These are phyloP conservation scores for Brachystomella parvula DNA, from an alignment of 1,140 invertebrate genomes.

Conservation along the genomic window DNA sequence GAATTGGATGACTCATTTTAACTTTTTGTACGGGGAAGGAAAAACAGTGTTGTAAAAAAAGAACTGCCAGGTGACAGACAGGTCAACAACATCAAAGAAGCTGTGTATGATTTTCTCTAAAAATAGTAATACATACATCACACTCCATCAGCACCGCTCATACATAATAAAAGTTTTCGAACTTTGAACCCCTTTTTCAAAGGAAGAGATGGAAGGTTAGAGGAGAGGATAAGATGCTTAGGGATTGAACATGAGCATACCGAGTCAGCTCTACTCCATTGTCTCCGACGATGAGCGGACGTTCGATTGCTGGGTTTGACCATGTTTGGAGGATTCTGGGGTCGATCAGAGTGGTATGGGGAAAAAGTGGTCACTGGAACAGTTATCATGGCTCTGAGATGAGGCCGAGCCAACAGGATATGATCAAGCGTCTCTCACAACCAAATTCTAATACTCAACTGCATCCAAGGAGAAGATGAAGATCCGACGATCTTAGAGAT, in stretches of 20 bases:
- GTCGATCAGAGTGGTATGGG: not conserved
- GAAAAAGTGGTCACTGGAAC: conserved; percentile 3
- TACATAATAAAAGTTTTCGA: not conserved
- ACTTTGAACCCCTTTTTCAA: not conserved
- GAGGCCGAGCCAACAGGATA: not conserved
- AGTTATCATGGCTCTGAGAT: not conserved
- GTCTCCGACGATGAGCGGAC: not conserved
- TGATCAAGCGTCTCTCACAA: not conserved
- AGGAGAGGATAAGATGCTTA: not conserved
- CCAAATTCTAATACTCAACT: not conserved
- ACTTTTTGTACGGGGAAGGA: too few relatives aligned
- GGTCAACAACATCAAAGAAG: too few relatives aligned
- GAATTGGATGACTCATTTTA: too few relatives aligned
- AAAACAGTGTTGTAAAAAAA: too few relatives aligned
- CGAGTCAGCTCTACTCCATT: conserved; percentile 1
- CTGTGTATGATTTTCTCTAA: too few relatives aligned
- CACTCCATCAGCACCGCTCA: too few relatives aligned
- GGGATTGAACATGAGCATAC: not conserved
- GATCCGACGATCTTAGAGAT: too few relatives aligned
- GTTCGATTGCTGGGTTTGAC: not conserved
- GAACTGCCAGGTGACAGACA: too few relatives aligned
- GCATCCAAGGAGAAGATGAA: too few relatives aligned
- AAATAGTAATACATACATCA: too few relatives aligned
- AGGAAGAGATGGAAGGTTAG: not conserved
- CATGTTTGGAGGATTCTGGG: conserved; percentile 1